Percentiles rank a stretch among this genome's conserved stretches.
Evolutionary conservation across 2,888 invertebrate species (phyloP).

Genomic region (Sussaba pulchella): DNA sequence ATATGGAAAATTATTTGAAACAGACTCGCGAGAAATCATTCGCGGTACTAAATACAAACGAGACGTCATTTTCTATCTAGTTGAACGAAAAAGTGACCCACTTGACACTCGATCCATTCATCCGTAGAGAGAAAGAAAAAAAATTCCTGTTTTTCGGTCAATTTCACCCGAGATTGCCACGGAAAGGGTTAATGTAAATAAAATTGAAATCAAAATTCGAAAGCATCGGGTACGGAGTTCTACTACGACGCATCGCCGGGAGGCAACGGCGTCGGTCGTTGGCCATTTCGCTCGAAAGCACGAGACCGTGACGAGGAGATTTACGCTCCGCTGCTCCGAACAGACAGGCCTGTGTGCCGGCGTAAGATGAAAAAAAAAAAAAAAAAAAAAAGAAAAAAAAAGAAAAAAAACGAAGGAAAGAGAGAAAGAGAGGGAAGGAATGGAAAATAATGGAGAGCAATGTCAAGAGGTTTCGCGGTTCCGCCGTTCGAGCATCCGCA

Average conservation of each 20-base stretch:
- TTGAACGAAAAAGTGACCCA: constrained; percentile 2
- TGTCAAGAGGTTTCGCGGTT: constrained; percentile 38
- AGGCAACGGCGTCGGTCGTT: constrained; percentile 56
- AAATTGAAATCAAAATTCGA: constrained; percentile 38
- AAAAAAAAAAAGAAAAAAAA: too few species aligned
- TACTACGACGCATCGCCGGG: background rate
- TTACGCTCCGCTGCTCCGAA: constrained; percentile 64
- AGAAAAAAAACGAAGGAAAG: too few species aligned
- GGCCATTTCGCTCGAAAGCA: constrained; percentile 63
- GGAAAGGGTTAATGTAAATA: constrained; percentile 23
- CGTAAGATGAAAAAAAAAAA: constrained; percentile 35
- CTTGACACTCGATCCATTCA: background rate
- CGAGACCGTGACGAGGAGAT: constrained; percentile 64
- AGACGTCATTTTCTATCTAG: too few species aligned
- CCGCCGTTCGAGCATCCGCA: constrained; percentile 33
- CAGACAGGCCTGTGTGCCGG: constrained; percentile 22
- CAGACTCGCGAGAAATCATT: too few species aligned
- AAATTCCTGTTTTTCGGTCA: background rate
- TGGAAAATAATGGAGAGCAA: constrained; percentile 11
- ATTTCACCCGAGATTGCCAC: background rate
- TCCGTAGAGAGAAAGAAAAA: background rate
- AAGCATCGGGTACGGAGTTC: background rate
- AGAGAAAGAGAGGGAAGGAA: constrained; percentile 10
- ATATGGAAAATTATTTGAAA: too few species aligned
- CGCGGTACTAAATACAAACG: too few species aligned